Conservation (phyloP, 2,888 invertebrate species). For the Polydrusus tereticollis region DNA sequence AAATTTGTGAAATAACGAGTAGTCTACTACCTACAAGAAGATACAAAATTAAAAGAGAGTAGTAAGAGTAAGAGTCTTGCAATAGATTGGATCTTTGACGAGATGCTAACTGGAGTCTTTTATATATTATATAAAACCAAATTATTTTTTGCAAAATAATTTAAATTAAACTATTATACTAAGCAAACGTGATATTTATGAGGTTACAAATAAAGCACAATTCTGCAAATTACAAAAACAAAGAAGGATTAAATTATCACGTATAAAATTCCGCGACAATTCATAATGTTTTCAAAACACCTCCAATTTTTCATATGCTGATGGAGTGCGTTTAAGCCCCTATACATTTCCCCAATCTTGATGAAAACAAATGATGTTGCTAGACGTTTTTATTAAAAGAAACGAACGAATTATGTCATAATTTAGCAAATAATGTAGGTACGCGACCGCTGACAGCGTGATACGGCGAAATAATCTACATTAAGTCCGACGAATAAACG, state of each 20-base stretch:
- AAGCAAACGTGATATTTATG: too few species aligned
- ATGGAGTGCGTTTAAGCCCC: slow-evolving; percentile 19
- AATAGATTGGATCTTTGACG: too few species aligned
- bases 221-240: neutral
- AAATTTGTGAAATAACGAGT: too few species aligned
- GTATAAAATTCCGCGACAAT: neutral
- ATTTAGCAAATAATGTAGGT: slow-evolving; percentile 39
- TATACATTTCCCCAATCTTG: slow-evolving; percentile 26
- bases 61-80: too few species aligned
- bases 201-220: neutral
- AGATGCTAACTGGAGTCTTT: too few species aligned
- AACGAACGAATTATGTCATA: slow-evolving; percentile 44
- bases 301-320: slow-evolving; percentile 17
- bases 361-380: slow-evolving; percentile 27
- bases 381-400: slow-evolving; percentile 37
- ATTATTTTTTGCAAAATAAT: too few species aligned
- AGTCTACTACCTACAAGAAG: too few species aligned
- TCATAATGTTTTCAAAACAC: neutral
- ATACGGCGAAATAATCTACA: slow-evolving; percentile 42
- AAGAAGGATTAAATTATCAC: neutral
- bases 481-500: slow-evolving; percentile 39
- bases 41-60: too few species aligned
- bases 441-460: slow-evolving; percentile 35
- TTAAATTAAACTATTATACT: too few species aligned
- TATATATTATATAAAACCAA: too few species aligned